phyloP scores from a whole-genome alignment of 2,888 invertebrate genomes.

The Mythimna vitellina region DNA sequence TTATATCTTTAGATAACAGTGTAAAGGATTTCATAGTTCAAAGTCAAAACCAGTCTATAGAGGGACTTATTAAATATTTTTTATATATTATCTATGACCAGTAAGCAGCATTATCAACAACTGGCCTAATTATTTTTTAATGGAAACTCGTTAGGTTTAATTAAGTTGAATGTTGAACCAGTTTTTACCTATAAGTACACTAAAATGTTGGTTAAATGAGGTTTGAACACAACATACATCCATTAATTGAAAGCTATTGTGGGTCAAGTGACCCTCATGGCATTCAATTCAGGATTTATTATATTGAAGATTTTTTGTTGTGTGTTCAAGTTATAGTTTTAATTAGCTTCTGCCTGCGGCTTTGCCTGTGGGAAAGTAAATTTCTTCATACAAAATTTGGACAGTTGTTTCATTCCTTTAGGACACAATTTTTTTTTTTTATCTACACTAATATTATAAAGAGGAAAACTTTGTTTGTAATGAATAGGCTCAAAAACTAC shows the following conservation, averaged over 20 bases:
- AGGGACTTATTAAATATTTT: neutral
- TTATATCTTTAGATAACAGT: slow-evolving; percentile 43
- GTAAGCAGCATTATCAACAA: slow-evolving; percentile 11
- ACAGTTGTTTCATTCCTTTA: no score
- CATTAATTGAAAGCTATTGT: neutral
- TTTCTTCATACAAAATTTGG: no score
- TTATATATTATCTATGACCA: neutral
- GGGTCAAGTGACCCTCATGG: neutral
- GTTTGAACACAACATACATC: neutral
- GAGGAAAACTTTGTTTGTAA: no score
- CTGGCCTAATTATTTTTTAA: slow-evolving; percentile 31
- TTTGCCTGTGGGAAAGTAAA: no score
- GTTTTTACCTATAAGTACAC: slow-evolving; percentile 40
- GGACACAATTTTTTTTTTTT: no score
- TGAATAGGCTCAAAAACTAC: no score
- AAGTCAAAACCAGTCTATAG: slow-evolving; percentile 19
- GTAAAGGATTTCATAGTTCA: slow-evolving; percentile 38
- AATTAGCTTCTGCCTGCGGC: no score
- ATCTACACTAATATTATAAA: no score
- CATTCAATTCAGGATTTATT: neutral
- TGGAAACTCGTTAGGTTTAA: slow-evolving; percentile 34
- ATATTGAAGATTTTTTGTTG: no score
- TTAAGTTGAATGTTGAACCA: slow-evolving; percentile 37
- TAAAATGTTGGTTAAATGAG: slow-evolving; percentile 8
- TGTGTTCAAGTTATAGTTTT: neutral